These are phyloP conservation scores for Sphyrna mokarran DNA, from an alignment of 2,113 vertebrate species.

Conservation along the genomic window DNA sequence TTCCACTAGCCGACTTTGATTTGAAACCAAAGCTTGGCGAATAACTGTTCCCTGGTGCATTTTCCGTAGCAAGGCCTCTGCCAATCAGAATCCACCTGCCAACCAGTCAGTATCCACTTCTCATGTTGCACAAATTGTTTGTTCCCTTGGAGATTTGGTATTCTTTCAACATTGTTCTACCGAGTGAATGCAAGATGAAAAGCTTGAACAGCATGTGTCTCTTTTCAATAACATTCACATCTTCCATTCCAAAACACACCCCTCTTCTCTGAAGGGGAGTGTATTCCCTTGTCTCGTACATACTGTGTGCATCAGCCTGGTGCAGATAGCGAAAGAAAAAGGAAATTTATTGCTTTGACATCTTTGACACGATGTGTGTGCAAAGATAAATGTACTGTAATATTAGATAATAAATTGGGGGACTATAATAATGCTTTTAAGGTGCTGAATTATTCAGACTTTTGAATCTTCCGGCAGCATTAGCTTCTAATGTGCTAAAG, in stretches of 20 bases:
- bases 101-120: too few species aligned
- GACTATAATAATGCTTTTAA: neutral
- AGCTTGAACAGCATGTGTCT: too few species aligned
- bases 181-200: too few species aligned
- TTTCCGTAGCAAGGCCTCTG: too few species aligned
- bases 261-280: neutral
- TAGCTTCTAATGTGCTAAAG: neutral
- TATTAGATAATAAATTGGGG: neutral
- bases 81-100: too few species aligned
- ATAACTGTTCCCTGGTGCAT: too few species aligned
- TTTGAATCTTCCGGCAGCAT: neutral
- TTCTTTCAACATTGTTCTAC: too few species aligned
- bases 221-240: too few species aligned
- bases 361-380: neutral
- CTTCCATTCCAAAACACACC: neutral
- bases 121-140: too few species aligned
- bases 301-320: neutral
- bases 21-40: too few species aligned
- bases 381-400: neutral
- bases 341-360: neutral
- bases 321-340: neutral
- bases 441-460: neutral
- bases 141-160: too few species aligned
- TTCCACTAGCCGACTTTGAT: too few species aligned
- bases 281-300: neutral